A percentile compares a stretch with the other conserved stretches of the same genome.
These are phyloP conservation scores for Echinops telfairi DNA, from an alignment of 2,113 vertebrate genomes.

Conservation along the genomic window DNA sequence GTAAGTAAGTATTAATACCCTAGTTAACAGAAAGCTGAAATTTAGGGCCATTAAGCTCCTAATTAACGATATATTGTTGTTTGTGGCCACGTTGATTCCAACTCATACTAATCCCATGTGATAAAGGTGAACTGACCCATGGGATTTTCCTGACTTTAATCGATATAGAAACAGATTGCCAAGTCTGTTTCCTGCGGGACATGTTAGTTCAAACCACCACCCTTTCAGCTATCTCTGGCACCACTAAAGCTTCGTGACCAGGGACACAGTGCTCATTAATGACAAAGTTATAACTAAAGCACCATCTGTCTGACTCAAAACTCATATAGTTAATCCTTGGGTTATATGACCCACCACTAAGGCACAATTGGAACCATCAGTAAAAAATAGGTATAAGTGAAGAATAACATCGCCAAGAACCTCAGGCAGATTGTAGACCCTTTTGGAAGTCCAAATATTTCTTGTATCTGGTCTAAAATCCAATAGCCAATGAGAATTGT, in stretches of 20 bases:
- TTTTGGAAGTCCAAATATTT: background rate
- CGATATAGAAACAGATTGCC: background rate
- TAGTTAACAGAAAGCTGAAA: conserved; percentile 15
- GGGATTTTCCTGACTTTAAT: background rate
- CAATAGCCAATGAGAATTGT: background rate
- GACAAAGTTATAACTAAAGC: background rate
- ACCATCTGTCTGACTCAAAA: background rate
- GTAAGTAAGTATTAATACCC: background rate
- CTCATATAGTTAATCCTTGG: background rate
- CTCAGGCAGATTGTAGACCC: background rate
- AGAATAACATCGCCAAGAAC: background rate
- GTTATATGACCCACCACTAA: background rate
- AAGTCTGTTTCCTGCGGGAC: background rate
- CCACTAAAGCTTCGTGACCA: background rate
- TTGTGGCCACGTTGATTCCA: background rate
- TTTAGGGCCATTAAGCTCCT: background rate
- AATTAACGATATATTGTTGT: background rate
- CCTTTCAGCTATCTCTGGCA: background rate
- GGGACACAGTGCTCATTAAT: background rate
- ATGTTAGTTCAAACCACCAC: background rate
- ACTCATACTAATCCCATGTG: background rate
- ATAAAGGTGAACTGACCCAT: background rate
- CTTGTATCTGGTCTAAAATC: background rate
- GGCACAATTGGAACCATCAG: background rate
- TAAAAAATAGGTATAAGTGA: background rate